These are phyloP conservation scores for Geodia barretti DNA, from an alignment of 37 sponge, comb jelly and placozoan genomes.

Conservation along the genomic window DNA sequence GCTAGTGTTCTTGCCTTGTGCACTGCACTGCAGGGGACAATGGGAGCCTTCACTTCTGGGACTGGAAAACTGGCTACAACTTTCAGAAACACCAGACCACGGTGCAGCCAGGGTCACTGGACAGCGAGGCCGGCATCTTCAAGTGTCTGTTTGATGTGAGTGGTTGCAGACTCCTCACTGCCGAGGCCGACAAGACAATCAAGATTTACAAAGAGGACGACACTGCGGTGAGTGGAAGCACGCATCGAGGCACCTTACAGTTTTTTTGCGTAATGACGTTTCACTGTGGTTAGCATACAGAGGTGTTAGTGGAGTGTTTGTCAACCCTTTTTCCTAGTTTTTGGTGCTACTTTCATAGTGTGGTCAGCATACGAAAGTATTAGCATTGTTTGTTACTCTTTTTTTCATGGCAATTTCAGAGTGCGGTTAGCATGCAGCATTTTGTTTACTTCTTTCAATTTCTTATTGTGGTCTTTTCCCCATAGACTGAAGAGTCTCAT, in stretches of 20 bases:
- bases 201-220: conserved; percentile 99
- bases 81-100: conserved; percentile 91
- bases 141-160: conserved; percentile 85
- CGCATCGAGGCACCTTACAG: background rate
- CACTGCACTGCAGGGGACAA: conserved; percentile 76
- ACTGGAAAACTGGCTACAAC: conserved; percentile 97
- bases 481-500: conserved; percentile 89
- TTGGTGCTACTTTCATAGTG: no score
- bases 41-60: conserved; percentile 97
- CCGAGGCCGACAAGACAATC: conserved; percentile 97
- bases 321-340: no score
- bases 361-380: no score
- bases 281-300: no score
- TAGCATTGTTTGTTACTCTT: no score
- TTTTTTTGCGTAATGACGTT: background rate
- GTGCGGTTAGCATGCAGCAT: background rate
- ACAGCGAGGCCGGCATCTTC: conserved; percentile 97
- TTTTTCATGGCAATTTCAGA: no score
- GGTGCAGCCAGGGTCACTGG: conserved; percentile 98
- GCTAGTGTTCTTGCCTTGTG: background rate
- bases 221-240: conserved; percentile 74
- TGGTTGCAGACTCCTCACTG: conserved; percentile 90
- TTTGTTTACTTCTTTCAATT: background rate
- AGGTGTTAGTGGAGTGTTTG: no score
- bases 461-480: background rate